Evolutionary conservation across 2,888 invertebrate species (phyloP), one percentile per base, ranked within the genome.

Genomic region (Tridacna gigas): DNA sequence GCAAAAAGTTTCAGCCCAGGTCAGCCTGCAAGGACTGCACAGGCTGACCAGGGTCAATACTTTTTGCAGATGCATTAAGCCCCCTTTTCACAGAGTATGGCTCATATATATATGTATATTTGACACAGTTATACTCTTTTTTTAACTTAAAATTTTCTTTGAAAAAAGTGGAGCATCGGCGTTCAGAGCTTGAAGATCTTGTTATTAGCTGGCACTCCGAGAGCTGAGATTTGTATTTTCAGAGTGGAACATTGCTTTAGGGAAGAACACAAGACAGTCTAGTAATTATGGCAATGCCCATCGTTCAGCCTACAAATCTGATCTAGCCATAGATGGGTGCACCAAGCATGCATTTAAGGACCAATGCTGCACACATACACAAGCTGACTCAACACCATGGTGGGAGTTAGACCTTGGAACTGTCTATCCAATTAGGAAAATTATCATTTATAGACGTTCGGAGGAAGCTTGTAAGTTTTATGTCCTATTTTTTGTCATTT

Each of bases 351-450:
- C 47, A 0, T 63, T 56, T 9, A 25, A 26, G 0, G 25, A 25
- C 12, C 47, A 18, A 0, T 77, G 80, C 61, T 85, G 85, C 45
- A 65, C 77, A 22, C 56, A 71, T 15, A 77, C 82, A 12, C 7
- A 48, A 0, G 61, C 45, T 20, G 82, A 77, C 5, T 13, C 26
- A 13, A 48, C 74, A 9, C 82, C 86, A 0, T 86, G 86, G 86
- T 86, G 84, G 84, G 76, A 82, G 51, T 77, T 86, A 7, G 86
- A 86, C 56, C 69, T 86, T 9, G 86, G 74, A 7, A 48, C 22
- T 9, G 60, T 66, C 0, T 82, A 82, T 45, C 77, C 77, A 0
- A 71, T 77, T 7, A 25, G 71, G 11, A 77, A 77, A 71, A 45
- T 77, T 0, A 45, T 77, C 22, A 71, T 77, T 11, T 28, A 71